phyloP scores from a whole-genome alignment of 2,797 vertebrate species.

The Aldrovandia affinis region DNA sequence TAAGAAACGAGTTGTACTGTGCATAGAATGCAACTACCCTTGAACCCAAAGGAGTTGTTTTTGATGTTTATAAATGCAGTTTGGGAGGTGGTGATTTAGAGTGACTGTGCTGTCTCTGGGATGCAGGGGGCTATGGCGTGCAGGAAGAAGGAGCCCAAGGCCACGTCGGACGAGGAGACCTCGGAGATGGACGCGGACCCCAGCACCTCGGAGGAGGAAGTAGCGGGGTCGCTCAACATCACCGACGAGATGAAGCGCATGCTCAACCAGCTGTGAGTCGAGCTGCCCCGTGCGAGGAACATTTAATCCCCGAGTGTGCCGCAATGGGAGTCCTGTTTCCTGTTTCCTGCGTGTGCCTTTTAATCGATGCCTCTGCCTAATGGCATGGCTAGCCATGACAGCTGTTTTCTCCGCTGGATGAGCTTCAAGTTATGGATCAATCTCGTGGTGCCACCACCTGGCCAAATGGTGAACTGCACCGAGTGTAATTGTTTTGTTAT shows the following conservation, averaged over 20 bases:
- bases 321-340: background rate
- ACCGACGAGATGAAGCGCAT: slow-evolving; percentile 98
- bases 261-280: slow-evolving; percentile 96
- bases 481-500: background rate
- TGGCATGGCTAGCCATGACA: background rate
- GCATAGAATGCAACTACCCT: too few relatives aligned
- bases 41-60: background rate
- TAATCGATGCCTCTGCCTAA: background rate
- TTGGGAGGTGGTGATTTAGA: background rate
- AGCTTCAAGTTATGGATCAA: background rate
- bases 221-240: slow-evolving; percentile 90
- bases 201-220: slow-evolving; percentile 86
- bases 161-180: slow-evolving; percentile 82
- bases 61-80: background rate
- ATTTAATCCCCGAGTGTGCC: background rate
- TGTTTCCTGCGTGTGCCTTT: background rate
- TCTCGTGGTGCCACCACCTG: slow-evolving; percentile 43
- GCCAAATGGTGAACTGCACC: slow-evolving; percentile 25
- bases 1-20: too few relatives aligned
- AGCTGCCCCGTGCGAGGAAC: background rate
- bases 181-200: slow-evolving; percentile 91
- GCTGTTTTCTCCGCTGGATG: background rate
- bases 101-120: slow-evolving; percentile 33
- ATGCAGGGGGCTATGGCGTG: slow-evolving; percentile 77
- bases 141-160: slow-evolving; percentile 87